Evolutionary conservation across 1,140 invertebrate genomes (phyloP), one percentile per base, ranked within the genome.

Genomic region (Contarinia nasturtii): DNA sequence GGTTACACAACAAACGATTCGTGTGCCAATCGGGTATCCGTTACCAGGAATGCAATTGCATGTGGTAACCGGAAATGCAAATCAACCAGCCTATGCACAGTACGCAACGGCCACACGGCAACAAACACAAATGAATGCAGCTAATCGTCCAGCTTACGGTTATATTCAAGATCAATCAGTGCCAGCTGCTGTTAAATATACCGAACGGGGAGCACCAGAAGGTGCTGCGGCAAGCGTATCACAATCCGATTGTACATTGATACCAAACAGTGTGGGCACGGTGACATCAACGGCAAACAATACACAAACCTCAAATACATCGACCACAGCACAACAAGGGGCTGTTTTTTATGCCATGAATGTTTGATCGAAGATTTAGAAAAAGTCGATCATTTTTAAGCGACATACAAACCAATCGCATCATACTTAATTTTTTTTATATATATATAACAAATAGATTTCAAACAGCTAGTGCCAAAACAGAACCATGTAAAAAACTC

Each of bases 181-280:
- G 52, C 67, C 61, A 41, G 66, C 53, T 51, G 57, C 61, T 11
- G 56, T 62, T 36, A 64, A 62, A 43, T 66, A 68, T 8, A 69
- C 69, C 20, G 74, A 77, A 56, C 67, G 74, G 10, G 74, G 74
- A 2, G 73, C 77, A 7, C 75, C 75, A 5, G 75, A 77, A 53
- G 75, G 75, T 17, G 4, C 3, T 5, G 75, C 73, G 0, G 75
- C 72, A 36, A 67, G 72, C 1, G 68, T 72, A 0, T 63, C 71
- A 3, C 73, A 75, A 49, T 61, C 54, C 47, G 60, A 61, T 49
- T 48, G 59, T 45, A 59, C 56, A 20, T 67, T 68, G 57, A 64
- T 69, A 7, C 69, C 59, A 43, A 40, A 12, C 12, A 40, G 17
- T 40, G 14, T 18, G 48, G 52, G 7, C 55, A 55, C 49, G 53